Evolutionary conservation across 2,113 vertebrate genomes (phyloP), one percentile per base, ranked within the genome.

Genomic region (Hipposideros armiger): DNA sequence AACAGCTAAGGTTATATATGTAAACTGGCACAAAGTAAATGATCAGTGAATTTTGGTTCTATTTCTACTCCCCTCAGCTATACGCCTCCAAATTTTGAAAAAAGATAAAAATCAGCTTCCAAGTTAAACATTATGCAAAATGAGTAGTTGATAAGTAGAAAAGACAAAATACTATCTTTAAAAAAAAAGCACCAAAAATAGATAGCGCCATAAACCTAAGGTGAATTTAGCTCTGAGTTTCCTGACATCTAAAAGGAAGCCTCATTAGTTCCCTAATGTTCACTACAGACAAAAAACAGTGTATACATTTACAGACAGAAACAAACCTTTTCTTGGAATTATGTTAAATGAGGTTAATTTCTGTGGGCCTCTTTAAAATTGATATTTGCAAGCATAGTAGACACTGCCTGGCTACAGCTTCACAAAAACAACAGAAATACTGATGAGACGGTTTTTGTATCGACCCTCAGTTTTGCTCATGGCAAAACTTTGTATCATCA

Each of bases 341-440:
- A 56, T 82, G 56, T 92, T 95, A 86, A 87, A 92, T 40, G 22
- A 88, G 24, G 11, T 87, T 30, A 42, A 40, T 92, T 94, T 95
- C 74, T 91, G 7, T 40, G 22, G 26, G 7, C 14, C 30, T 42
- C 76, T 78, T n/a, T 24, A 82, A 94, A 85, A 56, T 22, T 22
- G 5, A 24, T 77, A 58, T 73, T 91, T 91, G 36, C 45, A 80
- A 90, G 47, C 64, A 54, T 40, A 40, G 85, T 10, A 15, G 52
- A 70, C 45, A 66, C 30, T 52, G 56, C 52, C 74, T 90, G n/a
- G 52, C 40, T 91, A 86, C 64, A 62, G 73, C 6, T 91, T 81
- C 80, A 67, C 16, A 95, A 74, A 95, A 94, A 50, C 22, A 87
- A 58, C 40, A 80, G 88, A 88, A 74, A 91, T 64, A 89, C 22